A percentile compares a stretch with the other conserved stretches of the same genome.
These are phyloP conservation scores for Varanus salvator DNA, from an alignment of 2,113 vertebrate species.

Conservation along the genomic window DNA sequence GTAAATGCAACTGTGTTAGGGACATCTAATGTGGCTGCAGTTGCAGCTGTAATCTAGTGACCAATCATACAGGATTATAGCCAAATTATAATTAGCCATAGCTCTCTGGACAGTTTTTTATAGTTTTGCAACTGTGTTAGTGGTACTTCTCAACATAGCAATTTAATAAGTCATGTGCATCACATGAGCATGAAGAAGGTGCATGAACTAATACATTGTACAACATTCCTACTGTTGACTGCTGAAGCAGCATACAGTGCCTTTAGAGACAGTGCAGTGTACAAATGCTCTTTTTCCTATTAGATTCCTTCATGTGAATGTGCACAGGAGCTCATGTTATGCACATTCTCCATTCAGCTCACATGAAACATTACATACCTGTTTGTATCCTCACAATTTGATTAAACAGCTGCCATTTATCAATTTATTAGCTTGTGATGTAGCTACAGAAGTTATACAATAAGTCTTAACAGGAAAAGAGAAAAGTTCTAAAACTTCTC, in stretches of 20 bases:
- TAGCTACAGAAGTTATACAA: neutral
- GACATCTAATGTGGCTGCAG: neutral
- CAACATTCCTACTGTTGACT: neutral
- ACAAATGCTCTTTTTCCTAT: neutral
- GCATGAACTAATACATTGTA: neutral
- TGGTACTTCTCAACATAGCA: neutral
- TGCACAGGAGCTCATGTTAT: neutral
- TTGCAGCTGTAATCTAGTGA: neutral
- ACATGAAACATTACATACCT: neutral
- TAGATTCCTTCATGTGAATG: neutral
- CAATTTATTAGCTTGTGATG: neutral
- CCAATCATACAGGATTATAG: too few relatives aligned
- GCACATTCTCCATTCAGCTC: neutral
- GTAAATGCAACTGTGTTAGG: neutral
- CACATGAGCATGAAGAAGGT: neutral
- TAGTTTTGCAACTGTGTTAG: neutral
- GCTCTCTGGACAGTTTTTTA: too few relatives aligned
- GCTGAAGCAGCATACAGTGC: neutral
- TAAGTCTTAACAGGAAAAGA: neutral
- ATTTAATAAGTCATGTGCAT: neutral
- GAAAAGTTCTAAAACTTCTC: slow-evolving; percentile 7
- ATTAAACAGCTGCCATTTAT: neutral
- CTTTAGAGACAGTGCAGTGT: neutral
- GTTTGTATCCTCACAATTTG: neutral
- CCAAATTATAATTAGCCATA: too few relatives aligned